A percentile compares a stretch with the other conserved stretches of the same genome.
Evolutionary conservation across 1,140 invertebrate genomes (phyloP).

Genomic region (Brachionus paranguensis): DNA sequence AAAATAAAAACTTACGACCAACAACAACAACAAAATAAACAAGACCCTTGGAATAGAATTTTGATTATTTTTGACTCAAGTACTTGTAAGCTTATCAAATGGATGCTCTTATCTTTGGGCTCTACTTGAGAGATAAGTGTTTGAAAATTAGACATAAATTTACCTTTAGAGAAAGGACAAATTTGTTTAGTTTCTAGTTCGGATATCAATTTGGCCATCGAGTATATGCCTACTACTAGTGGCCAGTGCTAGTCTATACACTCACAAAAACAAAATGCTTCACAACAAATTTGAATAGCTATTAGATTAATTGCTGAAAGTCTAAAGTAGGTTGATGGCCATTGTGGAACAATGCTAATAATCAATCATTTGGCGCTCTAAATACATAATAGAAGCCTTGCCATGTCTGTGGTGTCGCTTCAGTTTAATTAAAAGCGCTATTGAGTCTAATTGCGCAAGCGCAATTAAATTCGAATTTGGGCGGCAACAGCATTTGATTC

Average conservation of each 20-base stretch:
- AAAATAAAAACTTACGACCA: not conserved
- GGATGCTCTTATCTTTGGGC: not conserved
- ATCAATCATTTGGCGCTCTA: not conserved
- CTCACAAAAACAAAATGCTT: not conserved
- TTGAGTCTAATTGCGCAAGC: not conserved
- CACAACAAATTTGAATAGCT: not conserved
- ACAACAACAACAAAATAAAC: not conserved
- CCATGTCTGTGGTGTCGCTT: not conserved
- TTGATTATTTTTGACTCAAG: not conserved
- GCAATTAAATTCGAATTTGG: not conserved
- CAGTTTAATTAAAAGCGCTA: not conserved
- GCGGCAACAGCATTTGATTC: not conserved
- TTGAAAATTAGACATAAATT: not conserved
- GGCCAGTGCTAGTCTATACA: not conserved
- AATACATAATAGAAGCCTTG: not conserved
- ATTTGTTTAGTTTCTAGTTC: not conserved
- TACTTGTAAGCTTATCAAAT: not conserved
- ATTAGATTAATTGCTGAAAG: not conserved
- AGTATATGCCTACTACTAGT: not conserved
- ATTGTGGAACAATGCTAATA: not conserved
- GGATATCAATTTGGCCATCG: not conserved
- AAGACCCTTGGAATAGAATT: not conserved
- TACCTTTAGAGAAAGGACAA: conserved; percentile 15
- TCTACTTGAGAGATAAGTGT: not conserved
- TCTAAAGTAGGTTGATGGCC: not conserved